Evolutionary conservation across 2,113 vertebrate species (phyloP), one percentile per base, ranked within the genome.

Genomic region (Carassius carassius): DNA sequence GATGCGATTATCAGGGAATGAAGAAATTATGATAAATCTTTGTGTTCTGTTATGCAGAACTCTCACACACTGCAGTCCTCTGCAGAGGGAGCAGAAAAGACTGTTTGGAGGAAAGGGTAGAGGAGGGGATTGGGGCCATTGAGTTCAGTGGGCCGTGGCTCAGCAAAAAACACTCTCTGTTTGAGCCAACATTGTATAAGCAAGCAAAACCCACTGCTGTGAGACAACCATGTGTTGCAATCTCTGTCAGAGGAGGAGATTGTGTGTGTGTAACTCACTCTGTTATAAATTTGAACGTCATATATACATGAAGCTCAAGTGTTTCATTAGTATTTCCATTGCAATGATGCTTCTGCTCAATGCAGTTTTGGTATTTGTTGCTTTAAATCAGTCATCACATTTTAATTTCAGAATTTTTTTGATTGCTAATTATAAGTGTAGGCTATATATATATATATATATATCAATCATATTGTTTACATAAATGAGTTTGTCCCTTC

Each of bases 141-240:
- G 92, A 90, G 93, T 93, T 93, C 89, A 87, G 70, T 63, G 77
- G 21, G 63, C 69, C 54, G 56, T 79, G 56, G 35, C 37, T 87
- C 44, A 56, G 51, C 14, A 79, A 72, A 72, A 80, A 85, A 83
- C 12, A n/a, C 29, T 14, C 21, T 54, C 70, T 86, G 83, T 69
- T 75, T 83, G 85, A 5, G 51, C 56, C n/a, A 44, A 86, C 49
- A 47, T 62, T 72, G 49, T 23, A 14, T 44, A 79, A 84, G 60
- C 69, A 84, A 67, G 75, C 85, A 80, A 60, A 70, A n/a, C 76
- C 80, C 37, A 49, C 83, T 51, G 87, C 86, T 81, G 67, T 65
- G 82, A 85, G 85, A 51, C 83, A 79, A 87, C 84, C 83, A 88
- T 70, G 78, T 81, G 86, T 81, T 90, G 56, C 72, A 65, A 62